These are phyloP conservation scores for Gila robusta DNA, from an alignment of 2,797 vertebrate species.

Conservation along the genomic window DNA sequence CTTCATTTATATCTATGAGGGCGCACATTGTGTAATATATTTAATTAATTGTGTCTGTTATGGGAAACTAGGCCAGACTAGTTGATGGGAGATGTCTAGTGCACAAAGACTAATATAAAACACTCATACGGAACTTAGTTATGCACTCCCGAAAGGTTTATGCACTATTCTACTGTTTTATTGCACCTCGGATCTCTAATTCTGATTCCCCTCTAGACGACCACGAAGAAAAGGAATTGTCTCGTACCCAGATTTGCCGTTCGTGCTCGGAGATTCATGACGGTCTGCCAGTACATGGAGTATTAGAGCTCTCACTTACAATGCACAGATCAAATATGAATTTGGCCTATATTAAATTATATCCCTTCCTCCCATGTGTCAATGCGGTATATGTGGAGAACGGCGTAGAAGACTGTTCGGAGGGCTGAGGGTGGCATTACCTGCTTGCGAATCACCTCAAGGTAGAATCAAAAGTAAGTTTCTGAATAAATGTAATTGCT, in stretches of 20 bases:
- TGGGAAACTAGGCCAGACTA: constrained; percentile 78
- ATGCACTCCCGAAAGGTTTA: constrained; percentile 53
- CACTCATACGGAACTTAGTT: constrained; percentile 48
- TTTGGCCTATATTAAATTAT: constrained; percentile 68
- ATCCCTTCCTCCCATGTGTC: constrained; percentile 57
- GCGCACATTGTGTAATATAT: constrained; percentile 72
- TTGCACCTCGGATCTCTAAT: constrained; percentile 57
- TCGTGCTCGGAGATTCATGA: constrained; percentile 48
- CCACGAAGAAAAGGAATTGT: constrained; percentile 38
- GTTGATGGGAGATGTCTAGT: constrained; percentile 73
- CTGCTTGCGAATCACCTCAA: constrained; percentile 69
- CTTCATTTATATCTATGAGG: constrained; percentile 66
- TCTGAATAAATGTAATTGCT: constrained; percentile 84
- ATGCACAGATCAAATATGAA: constrained; percentile 73
- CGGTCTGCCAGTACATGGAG: constrained; percentile 30
- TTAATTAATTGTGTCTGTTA: constrained; percentile 76
- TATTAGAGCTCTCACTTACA: constrained; percentile 39
- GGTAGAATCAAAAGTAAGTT: constrained; percentile 75
- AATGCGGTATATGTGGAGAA: constrained; percentile 62
- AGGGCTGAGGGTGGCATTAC: constrained; percentile 58
- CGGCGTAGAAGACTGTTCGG: constrained; percentile 33
- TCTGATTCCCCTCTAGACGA: constrained; percentile 56
- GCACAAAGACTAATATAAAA: constrained; percentile 73
- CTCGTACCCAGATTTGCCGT: constrained; percentile 51
- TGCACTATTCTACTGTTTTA: constrained; percentile 52